Conservation (phyloP, 2,113 vertebrate genomes). For the Chascanopsetta lugubris region DNA sequence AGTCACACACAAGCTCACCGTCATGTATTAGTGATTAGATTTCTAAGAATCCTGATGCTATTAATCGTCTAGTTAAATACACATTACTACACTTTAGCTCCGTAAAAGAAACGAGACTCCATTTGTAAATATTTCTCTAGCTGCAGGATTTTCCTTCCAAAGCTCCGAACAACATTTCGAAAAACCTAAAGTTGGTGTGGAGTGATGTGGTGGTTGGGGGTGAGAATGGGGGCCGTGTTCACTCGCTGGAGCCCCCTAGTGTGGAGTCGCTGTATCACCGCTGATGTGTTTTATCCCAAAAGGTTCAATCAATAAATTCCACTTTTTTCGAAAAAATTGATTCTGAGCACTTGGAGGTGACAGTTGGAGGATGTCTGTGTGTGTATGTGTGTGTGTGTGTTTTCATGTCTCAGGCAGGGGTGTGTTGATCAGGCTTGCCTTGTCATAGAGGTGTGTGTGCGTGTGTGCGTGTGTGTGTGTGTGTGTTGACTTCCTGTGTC, state of each 20-base stretch:
- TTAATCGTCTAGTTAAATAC: no score
- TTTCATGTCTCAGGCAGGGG: slow-evolving; percentile 29
- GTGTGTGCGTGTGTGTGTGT: slow-evolving; percentile 5
- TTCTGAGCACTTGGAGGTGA: slow-evolving; percentile 3
- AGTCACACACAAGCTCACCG: slow-evolving; percentile 15
- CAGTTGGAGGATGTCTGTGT: not conserved
- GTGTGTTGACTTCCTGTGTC: not conserved
- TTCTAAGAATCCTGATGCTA: no score
- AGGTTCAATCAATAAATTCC: slow-evolving; percentile 72
- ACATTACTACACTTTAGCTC: not conserved
- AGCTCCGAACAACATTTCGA: slow-evolving; percentile 22
- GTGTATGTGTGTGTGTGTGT: slow-evolving; percentile 5
- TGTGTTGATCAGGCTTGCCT: no score
- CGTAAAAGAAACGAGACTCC: not conserved
- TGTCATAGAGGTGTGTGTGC: not conserved
- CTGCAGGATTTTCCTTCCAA: slow-evolving; percentile 10
- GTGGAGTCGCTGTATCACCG: slow-evolving; percentile 3
- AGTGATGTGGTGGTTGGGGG: not conserved
- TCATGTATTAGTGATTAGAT: slow-evolving; percentile 12
- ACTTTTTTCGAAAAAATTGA: slow-evolving; percentile 77
- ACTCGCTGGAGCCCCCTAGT: not conserved
- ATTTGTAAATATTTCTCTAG: slow-evolving; percentile 32
- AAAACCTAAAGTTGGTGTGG: not conserved
- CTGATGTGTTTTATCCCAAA: slow-evolving; percentile 64
- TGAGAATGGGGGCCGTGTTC: no score